Conservation (phyloP, 2,888 invertebrate genomes). For the Eupeodes luniger region DNA sequence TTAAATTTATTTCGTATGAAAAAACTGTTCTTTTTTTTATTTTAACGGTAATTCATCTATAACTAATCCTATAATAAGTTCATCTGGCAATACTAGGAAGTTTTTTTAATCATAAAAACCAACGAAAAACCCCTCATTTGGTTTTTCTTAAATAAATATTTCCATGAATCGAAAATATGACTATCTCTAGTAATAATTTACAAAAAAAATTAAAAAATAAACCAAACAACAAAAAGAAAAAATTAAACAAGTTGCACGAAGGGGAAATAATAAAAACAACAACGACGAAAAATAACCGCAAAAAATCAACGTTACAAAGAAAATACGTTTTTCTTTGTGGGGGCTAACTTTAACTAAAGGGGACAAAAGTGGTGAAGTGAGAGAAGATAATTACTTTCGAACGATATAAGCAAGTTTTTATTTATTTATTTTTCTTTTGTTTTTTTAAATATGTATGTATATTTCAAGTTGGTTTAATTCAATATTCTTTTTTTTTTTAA, state of each 20-base stretch:
- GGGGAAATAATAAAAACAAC: constrained; percentile 27
- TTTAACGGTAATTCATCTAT: too few relatives aligned
- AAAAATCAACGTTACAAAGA: constrained; percentile 52
- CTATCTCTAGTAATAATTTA: constrained; percentile 15
- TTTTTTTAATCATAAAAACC: constrained; percentile 6
- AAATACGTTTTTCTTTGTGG: constrained; percentile 34
- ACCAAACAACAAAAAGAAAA: constrained; percentile 3
- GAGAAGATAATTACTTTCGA: constrained; percentile 64
- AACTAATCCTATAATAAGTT: not conserved
- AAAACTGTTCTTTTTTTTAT: too few relatives aligned
- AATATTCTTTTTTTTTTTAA: constrained; percentile 26
- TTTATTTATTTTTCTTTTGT: constrained; percentile 23
- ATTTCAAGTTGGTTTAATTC: constrained; percentile 40
- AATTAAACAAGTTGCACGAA: constrained; percentile 40
- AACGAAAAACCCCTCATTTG: not conserved
- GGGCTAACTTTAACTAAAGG: constrained; percentile 1
- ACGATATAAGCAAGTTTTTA: constrained; percentile 57
- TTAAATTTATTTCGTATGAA: too few relatives aligned
- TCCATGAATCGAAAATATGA: constrained; percentile 46
- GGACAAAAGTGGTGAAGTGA: constrained; percentile 27
- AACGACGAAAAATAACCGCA: constrained; percentile 33
- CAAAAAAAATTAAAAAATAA: constrained; percentile 17
- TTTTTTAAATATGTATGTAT: constrained; percentile 38
- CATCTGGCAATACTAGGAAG: constrained; percentile 31
- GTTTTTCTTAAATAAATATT: constrained; percentile 40